These are phyloP conservation scores for Aphelenchoides fujianensis DNA, from an alignment of 1,140 invertebrate species.

Conservation along the genomic window DNA sequence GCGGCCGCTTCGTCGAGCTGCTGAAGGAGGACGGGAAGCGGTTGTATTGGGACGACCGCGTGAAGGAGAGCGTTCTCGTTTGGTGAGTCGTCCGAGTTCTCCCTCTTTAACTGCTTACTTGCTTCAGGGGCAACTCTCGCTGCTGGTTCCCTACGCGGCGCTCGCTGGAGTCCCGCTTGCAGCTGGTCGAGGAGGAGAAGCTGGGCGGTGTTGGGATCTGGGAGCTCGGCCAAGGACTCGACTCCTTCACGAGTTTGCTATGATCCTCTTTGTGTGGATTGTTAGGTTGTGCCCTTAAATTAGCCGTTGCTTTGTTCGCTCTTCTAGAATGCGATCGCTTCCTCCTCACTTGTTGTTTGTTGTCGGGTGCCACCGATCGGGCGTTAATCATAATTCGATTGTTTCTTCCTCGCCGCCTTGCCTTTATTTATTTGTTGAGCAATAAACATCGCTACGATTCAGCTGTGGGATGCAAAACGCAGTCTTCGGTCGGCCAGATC, in stretches of 20 bases:
- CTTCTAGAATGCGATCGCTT: too few species aligned
- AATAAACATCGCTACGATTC: too few species aligned
- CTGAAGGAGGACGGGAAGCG: constrained; percentile 27
- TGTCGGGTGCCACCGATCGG: too few species aligned
- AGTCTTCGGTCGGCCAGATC: too few species aligned
- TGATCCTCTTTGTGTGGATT: too few species aligned
- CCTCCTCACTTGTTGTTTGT: too few species aligned
- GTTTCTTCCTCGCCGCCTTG: too few species aligned
- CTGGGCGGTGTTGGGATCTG: constrained; percentile 83
- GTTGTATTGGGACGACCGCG: constrained; percentile 33
- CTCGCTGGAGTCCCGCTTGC: constrained; percentile 76
- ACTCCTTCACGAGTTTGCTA: constrained; percentile 90
- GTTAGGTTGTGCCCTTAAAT: too few species aligned
- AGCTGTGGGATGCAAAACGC: too few species aligned
- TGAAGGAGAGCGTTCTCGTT: constrained; percentile 30
- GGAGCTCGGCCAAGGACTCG: constrained; percentile 89
- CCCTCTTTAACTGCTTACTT: background rate
- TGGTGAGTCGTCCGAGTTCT: constrained; percentile 1
- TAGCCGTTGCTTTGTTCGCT: too few species aligned
- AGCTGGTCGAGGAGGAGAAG: constrained; percentile 72
- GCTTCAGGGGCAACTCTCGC: background rate
- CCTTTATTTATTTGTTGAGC: too few species aligned
- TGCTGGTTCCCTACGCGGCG: constrained; percentile 76
- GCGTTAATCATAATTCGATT: too few species aligned
- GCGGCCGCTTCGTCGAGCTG: constrained; percentile 25